These are phyloP conservation scores for Dyspetes luteomarginatus DNA, from an alignment of 2,888 invertebrate species.

Conservation along the genomic window DNA sequence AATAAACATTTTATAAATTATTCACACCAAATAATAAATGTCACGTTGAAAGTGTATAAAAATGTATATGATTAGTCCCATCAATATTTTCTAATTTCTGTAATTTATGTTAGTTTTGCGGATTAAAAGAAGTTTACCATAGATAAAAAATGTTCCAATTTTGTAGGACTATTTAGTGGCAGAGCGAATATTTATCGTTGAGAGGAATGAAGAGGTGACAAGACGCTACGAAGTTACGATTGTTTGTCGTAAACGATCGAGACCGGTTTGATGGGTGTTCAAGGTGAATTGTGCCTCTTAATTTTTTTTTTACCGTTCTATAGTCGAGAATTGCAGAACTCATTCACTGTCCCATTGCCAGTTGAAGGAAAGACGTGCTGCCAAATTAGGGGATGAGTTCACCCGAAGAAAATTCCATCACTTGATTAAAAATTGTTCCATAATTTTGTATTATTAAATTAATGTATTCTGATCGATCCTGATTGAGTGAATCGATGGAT, in stretches of 20 bases:
- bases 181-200: too few species aligned
- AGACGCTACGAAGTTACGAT: slow-evolving; percentile 16
- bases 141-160: neutral
- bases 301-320: neutral
- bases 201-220: slow-evolving; percentile 3
- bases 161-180: neutral
- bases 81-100: too few species aligned
- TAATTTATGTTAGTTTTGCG: too few species aligned
- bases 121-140: too few species aligned
- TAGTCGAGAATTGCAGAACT: neutral
- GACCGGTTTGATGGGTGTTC: neutral
- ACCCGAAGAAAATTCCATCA: neutral
- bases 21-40: too few species aligned
- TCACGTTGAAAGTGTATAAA: too few species aligned
- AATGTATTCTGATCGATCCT: neutral
- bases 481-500: neutral
- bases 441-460: neutral
- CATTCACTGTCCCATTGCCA: neutral
- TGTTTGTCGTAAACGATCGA: slow-evolving; percentile 34
- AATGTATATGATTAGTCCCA: too few species aligned
- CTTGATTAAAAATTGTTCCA: neutral
- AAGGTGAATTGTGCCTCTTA: neutral
- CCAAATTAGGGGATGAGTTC: neutral
- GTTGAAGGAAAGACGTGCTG: neutral
- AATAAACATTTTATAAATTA: too few species aligned